A percentile compares a stretch with the other conserved stretches of the same genome.
These are phyloP conservation scores for Chaenogobius annularis DNA, from an alignment of 2,113 vertebrate species.

Conservation along the genomic window DNA sequence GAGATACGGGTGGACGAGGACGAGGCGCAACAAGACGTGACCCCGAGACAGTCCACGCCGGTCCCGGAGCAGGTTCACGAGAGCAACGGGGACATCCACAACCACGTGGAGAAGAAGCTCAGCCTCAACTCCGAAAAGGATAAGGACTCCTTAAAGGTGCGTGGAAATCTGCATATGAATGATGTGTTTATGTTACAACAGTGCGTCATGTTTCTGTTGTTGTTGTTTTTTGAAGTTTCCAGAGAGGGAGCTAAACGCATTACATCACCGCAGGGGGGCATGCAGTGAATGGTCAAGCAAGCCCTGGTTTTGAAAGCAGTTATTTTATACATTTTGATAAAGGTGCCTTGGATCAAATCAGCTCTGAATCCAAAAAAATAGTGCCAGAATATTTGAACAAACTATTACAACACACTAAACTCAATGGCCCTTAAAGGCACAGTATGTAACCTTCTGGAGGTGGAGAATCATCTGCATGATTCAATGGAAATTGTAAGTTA, in stretches of 20 bases:
- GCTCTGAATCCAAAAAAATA: background rate
- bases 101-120: constrained; percentile 66
- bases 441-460: too few relatives aligned
- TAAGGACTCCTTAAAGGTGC: constrained; percentile 31
- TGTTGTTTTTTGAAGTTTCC: background rate
- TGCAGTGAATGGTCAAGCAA: background rate
- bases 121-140: constrained; percentile 72
- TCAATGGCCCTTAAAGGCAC: too few relatives aligned
- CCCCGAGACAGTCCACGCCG: constrained; percentile 48
- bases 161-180: constrained; percentile 3
- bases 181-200: background rate
- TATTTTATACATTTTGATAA: background rate
- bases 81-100: constrained; percentile 63
- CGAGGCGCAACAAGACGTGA: constrained; percentile 21
- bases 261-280: background rate
- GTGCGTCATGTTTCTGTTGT: background rate
- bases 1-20: constrained; percentile 22
- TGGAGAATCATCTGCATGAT: too few relatives aligned
- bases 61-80: constrained; percentile 46
- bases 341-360: background rate
- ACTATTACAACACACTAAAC: too few relatives aligned
- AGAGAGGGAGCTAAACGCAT: background rate
- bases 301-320: background rate
- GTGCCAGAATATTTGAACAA: background rate
- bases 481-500: too few relatives aligned